Conservation (phyloP, 37 sponge, comb jelly and placozoan genomes). For the Corticium candelabrum region DNA sequence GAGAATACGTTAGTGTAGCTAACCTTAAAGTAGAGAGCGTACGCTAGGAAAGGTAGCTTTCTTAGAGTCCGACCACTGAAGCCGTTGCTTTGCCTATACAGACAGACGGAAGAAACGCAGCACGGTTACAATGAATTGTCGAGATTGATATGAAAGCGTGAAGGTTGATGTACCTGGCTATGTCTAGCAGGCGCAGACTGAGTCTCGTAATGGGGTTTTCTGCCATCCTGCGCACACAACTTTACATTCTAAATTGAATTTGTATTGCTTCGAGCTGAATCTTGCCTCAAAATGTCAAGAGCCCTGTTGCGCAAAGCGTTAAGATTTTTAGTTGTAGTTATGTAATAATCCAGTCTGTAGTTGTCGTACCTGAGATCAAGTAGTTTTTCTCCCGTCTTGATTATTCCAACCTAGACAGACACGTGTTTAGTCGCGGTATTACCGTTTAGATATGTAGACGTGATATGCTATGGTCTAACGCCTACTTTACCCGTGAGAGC, state of each 20-base stretch:
- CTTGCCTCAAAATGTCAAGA: slow-evolving; percentile 55
- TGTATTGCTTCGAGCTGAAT: neutral
- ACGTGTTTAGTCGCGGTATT: no score
- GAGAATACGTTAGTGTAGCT: neutral
- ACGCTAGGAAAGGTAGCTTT: slow-evolving; percentile 96
- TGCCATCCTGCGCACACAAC: slow-evolving; percentile 22
- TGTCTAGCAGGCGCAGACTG: slow-evolving; percentile 52
- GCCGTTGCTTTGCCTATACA: slow-evolving; percentile 67
- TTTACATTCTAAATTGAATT: neutral
- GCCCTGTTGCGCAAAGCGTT: slow-evolving; percentile 42
- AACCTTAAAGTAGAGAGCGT: slow-evolving; percentile 50
- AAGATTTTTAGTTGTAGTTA: no score
- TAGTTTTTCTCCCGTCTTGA: no score
- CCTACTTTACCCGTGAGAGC: no score
- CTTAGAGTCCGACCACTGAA: slow-evolving; percentile 84
- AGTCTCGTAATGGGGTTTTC: slow-evolving; percentile 69
- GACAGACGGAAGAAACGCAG: neutral
- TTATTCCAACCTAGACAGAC: no score
- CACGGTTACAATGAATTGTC: neutral
- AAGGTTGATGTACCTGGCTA: slow-evolving; percentile 32
- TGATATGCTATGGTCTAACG: no score
- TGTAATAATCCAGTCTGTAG: no score
- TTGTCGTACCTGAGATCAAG: no score
- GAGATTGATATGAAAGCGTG: neutral
- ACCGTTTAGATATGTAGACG: no score